Evolutionary conservation across 1,140 invertebrate species (phyloP).

Genomic region (Steinernema feltiae): DNA sequence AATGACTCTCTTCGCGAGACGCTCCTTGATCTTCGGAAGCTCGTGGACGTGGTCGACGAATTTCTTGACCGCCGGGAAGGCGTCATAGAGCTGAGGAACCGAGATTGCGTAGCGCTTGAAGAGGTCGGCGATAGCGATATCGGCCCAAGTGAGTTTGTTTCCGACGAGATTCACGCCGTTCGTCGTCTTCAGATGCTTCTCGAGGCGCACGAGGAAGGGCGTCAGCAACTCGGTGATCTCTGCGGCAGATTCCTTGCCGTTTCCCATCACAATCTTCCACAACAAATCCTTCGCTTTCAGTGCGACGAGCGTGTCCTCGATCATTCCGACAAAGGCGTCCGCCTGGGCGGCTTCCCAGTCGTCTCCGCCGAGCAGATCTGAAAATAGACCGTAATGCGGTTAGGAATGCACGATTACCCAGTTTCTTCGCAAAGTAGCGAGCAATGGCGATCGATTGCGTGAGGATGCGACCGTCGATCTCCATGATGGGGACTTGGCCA

Average conservation of each 20-base stretch:
- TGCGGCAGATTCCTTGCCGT: neutral
- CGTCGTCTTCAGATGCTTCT: neutral
- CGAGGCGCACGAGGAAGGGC: neutral
- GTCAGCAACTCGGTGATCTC: neutral
- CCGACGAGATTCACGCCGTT: neutral
- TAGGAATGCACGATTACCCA: conserved; percentile 22
- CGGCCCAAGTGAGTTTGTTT: neutral
- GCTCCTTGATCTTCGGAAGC: neutral
- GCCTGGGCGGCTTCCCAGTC: conserved; percentile 1
- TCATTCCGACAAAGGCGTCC: neutral
- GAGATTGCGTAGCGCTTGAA: conserved; percentile 8
- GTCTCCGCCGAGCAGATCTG: neutral
- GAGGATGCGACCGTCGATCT: conserved; percentile 39
- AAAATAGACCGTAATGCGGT: neutral
- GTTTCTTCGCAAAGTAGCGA: conserved; percentile 37
- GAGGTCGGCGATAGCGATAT: neutral
- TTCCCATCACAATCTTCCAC: neutral
- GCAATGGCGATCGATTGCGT: conserved; percentile 36
- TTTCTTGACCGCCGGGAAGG: neutral
- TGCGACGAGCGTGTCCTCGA: neutral
- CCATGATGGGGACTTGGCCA: conserved; percentile 37
- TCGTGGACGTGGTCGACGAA: neutral
- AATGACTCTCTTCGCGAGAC: neutral
- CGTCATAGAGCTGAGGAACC: neutral
- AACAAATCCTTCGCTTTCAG: neutral